Conservation (phyloP, 2,888 invertebrate species). For the Sisyra terminalis region DNA sequence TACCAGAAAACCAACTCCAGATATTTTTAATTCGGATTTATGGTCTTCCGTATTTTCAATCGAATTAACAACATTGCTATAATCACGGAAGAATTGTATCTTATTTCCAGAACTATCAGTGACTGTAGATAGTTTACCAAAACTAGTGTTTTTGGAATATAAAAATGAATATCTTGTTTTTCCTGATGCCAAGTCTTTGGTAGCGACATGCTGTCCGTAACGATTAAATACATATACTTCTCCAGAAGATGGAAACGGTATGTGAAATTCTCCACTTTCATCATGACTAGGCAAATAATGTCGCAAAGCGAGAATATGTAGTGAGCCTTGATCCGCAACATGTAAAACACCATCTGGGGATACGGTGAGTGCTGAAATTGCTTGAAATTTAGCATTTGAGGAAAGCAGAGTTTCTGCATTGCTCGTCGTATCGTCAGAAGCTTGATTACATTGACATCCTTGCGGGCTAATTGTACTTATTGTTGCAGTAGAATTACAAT, state of each 20-base stretch:
- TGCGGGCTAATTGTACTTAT: conserved; percentile 29
- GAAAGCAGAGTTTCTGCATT: conserved; percentile 75
- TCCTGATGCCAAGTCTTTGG: conserved; percentile 88
- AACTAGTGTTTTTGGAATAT: conserved; percentile 92
- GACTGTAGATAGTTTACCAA: conserved; percentile 84
- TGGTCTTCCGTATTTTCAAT: conserved; percentile 90
- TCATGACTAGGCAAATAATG: conserved; percentile 78
- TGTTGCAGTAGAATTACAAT: conserved; percentile 38
- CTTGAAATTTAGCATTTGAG: conserved; percentile 78
- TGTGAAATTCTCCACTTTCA: conserved; percentile 80
- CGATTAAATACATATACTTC: conserved; percentile 89
- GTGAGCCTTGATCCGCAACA: conserved; percentile 82
- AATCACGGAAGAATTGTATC: conserved; percentile 81
- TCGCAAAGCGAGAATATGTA: conserved; percentile 70
- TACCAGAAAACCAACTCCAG: conserved; percentile 80
- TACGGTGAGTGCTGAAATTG: conserved; percentile 79
- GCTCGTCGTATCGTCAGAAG: conserved; percentile 42
- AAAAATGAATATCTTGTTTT: conserved; percentile 89
- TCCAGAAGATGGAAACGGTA: conserved; percentile 83
- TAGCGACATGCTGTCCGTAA: conserved; percentile 91
- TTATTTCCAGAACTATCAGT: conserved; percentile 89
- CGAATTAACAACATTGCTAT: conserved; percentile 78
- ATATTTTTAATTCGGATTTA: conserved; percentile 81
- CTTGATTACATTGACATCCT: conserved; percentile 20
- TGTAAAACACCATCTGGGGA: conserved; percentile 92